phyloP scores from a whole-genome alignment of 2,888 invertebrate genomes.

The Pseudococcus longispinus region DNA sequence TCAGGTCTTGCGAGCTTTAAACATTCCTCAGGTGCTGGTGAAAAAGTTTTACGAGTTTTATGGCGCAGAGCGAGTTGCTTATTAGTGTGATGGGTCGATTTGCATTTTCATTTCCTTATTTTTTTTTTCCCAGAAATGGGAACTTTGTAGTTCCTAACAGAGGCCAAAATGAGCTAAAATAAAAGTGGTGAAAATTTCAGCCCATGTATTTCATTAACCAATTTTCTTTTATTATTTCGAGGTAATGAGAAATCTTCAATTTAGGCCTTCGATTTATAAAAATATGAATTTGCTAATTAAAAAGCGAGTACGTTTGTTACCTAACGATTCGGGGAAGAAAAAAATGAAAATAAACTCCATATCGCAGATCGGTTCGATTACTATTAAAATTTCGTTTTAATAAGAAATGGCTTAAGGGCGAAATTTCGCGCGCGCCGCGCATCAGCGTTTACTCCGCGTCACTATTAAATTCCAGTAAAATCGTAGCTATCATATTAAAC shows the following conservation, averaged over 20 bases:
- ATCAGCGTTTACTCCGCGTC: not conserved
- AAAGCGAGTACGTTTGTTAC: too few species aligned
- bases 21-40: not conserved
- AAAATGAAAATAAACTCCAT: too few species aligned
- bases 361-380: not conserved
- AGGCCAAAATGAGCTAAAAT: too few species aligned
- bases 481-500: slow-evolving; percentile 19
- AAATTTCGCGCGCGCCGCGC: not conserved
- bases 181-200: too few species aligned
- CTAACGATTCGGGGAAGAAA: too few species aligned
- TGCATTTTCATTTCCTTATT: not conserved
- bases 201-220: too few species aligned
- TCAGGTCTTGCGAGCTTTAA: not conserved
- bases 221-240: too few species aligned
- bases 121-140: too few species aligned
- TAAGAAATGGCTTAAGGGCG: not conserved
- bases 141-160: too few species aligned
- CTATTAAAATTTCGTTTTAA: not conserved
- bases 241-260: too few species aligned
- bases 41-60: not conserved
- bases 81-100: not conserved
- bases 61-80: not conserved
- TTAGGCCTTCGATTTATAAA: too few species aligned
- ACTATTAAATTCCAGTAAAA: slow-evolving; percentile 13
- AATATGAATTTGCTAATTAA: too few species aligned